These are phyloP conservation scores for Zonitis immaculata DNA, from an alignment of 2,888 invertebrate species.

Conservation along the genomic window DNA sequence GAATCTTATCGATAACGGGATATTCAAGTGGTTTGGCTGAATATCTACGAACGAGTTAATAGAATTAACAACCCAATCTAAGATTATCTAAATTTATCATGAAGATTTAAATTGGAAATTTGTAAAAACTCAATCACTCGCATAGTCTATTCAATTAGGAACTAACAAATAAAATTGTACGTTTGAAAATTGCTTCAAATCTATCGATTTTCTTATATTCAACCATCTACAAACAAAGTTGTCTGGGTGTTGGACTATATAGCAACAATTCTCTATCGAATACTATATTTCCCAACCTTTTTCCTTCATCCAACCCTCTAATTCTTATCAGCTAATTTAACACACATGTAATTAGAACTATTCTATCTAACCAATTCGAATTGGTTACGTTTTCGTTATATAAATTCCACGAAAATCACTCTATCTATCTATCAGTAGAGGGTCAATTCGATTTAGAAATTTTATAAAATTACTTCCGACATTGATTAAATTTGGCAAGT, in stretches of 20 bases:
- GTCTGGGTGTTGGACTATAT: background rate
- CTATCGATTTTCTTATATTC: background rate
- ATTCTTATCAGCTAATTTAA: background rate
- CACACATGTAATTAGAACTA: slow-evolving; percentile 2
- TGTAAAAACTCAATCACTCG: too few relatives aligned
- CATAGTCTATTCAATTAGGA: background rate
- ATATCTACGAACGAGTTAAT: too few relatives aligned
- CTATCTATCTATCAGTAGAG: background rate
- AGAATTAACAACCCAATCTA: too few relatives aligned
- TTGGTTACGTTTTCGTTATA: background rate
- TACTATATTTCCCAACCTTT: background rate
- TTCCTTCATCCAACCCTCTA: background rate
- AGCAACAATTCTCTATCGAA: background rate
- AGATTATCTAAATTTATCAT: too few relatives aligned
- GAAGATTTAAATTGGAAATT: too few relatives aligned
- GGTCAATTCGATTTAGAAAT: background rate
- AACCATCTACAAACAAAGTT: background rate
- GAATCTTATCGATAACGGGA: background rate
- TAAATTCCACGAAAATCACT: background rate
- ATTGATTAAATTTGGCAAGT: background rate
- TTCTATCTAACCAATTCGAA: background rate
- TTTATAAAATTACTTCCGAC: background rate
- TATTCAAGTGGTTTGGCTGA: background rate
- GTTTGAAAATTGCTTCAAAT: background rate
- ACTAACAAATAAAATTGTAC: background rate